Percentiles rank a stretch among this genome's conserved stretches.
Conservation (phyloP, 2,113 vertebrate genomes). For the Caranx ignobilis region DNA sequence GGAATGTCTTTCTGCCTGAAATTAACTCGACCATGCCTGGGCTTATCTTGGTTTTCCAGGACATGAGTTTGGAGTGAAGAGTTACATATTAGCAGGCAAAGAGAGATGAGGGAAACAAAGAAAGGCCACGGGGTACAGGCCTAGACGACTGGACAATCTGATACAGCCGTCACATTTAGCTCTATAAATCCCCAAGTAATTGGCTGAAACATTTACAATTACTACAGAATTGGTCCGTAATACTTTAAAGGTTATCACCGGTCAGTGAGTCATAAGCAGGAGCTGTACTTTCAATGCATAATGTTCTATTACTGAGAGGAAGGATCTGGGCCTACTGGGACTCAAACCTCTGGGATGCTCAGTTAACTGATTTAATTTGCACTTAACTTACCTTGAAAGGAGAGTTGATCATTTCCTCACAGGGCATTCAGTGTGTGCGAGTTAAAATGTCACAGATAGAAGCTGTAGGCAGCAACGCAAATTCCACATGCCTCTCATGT, state of each 20-base stretch:
- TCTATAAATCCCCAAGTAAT: constrained; percentile 40
- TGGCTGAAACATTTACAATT: constrained; percentile 40
- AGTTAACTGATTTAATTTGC: constrained; percentile 24
- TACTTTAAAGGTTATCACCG: constrained; percentile 43
- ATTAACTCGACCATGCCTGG: constrained; percentile 64
- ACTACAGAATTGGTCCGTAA: constrained; percentile 30
- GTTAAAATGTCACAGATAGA: constrained; percentile 45
- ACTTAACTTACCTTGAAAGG: constrained; percentile 23
- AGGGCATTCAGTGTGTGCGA: constrained; percentile 25
- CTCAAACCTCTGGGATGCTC: constrained; percentile 22
- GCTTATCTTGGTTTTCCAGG: constrained; percentile 70
- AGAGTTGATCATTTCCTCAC: constrained; percentile 29
- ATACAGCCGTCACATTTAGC: constrained; percentile 33
- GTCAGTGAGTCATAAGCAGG: constrained; percentile 31
- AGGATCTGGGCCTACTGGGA: background rate
- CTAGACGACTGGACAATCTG: constrained; percentile 38
- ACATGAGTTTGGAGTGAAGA: constrained; percentile 50
- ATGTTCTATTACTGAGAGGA: background rate
- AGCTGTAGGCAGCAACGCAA: constrained; percentile 21
- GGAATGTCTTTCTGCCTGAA: constrained; percentile 64
- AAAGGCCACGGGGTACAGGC: constrained; percentile 41
- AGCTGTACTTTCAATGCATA: background rate
- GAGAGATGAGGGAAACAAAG: constrained; percentile 26
- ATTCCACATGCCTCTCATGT: constrained; percentile 3
- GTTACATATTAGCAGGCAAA: constrained; percentile 73